Evolutionary conservation across 2,888 invertebrate genomes (phyloP), one percentile per base, ranked within the genome.

Genomic region (Lithophane semibrunnea): DNA sequence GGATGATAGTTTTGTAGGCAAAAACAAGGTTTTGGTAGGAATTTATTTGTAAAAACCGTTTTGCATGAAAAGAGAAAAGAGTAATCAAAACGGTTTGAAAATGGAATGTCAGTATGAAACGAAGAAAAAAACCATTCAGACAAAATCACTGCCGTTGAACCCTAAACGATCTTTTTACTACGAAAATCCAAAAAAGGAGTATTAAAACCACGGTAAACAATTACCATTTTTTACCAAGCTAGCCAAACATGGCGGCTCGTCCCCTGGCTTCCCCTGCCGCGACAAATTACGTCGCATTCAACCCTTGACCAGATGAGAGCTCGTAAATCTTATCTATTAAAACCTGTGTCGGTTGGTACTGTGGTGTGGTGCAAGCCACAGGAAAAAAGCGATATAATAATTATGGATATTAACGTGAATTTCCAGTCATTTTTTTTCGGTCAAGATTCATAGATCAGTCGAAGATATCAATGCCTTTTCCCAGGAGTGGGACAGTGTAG

Each of bases 321-420:
- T 88, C 94, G 91, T 95, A 95, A 95, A 95, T 95, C 95, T 94
- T 91, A 90, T 91, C 93, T 92, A 94, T 94, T 94, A 93, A 94
- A 94, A 93, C 94, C 92, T 91, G 89, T 85, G 88, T 84, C 82
- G 78, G 80, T 79, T 73, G 77, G 84, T 82, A 80, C 68, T 77
- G 74, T 47, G 64, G 71, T 78, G 71, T 74, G 84, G 88, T 82
- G 21, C 47, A 87, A 87, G 85, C 72, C n/a, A 68, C 0, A n/a
- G 2, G 24, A 65, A 16, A 29, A 1, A 0, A 3, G 60, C 44
- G 56, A 42, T 54, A 52, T 2, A 52, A 52, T 2, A 52, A 52
- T 52, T 21, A 18, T 24, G 2, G 3, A 0, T 16, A 37, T n/a
- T 24, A 24, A 72, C 5, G 47, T 47, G 12, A 13, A 13, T 47